These are phyloP conservation scores for Phrynosoma platyrhinos DNA, from an alignment of 2,113 vertebrate species.

Conservation along the genomic window DNA sequence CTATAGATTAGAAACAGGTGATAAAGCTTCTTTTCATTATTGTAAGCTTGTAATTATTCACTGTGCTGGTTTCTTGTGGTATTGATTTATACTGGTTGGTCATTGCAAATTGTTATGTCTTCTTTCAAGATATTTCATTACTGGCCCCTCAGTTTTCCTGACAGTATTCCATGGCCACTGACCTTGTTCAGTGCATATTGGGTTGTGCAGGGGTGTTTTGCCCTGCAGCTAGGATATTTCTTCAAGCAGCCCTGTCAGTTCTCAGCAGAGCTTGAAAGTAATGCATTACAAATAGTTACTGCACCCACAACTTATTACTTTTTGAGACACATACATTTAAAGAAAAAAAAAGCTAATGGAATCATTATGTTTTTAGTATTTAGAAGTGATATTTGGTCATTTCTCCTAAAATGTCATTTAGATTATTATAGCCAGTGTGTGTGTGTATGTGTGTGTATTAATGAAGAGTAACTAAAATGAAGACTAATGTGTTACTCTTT, in stretches of 20 bases:
- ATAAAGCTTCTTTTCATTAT: neutral
- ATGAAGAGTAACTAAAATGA: too few relatives aligned
- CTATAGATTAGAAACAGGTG: neutral
- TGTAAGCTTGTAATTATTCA: neutral
- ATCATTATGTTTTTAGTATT: too few relatives aligned
- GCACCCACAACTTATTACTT: too few relatives aligned
- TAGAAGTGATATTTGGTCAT: too few relatives aligned
- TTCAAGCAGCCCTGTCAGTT: neutral
- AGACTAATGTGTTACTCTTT: too few relatives aligned
- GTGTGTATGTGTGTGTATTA: too few relatives aligned
- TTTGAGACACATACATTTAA: too few relatives aligned
- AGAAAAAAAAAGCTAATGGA: too few relatives aligned
- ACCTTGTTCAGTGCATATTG: neutral
- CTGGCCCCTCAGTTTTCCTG: neutral
- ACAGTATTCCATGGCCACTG: neutral
- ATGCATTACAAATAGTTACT: too few relatives aligned
- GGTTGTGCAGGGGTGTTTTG: neutral
- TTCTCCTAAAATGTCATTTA: too few relatives aligned
- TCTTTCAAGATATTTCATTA: neutral
- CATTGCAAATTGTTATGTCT: neutral
- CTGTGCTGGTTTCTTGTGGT: neutral
- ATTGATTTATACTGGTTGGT: neutral
- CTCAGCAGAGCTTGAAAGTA: too few relatives aligned
- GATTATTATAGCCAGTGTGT: too few relatives aligned
- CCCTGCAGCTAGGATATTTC: neutral